Conservation (phyloP, 2,797 vertebrate species). For the Arnoldichthys spilopterus region DNA sequence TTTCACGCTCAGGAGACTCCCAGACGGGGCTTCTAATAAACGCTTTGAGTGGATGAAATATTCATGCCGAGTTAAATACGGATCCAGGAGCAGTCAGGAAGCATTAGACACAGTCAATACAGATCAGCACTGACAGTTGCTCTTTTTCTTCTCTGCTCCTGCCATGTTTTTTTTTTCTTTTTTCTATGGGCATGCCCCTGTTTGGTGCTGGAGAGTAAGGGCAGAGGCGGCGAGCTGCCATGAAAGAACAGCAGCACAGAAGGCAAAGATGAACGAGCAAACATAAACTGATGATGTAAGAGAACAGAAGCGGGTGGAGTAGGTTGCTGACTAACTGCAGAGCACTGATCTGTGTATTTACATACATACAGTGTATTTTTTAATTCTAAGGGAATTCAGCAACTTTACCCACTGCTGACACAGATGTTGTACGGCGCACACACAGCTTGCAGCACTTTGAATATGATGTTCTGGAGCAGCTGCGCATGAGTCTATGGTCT, state of each 20-base stretch:
- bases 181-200: conserved; percentile 30
- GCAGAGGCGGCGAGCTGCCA: conserved; percentile 52
- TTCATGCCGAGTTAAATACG: conserved; percentile 77
- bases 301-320: conserved; percentile 57
- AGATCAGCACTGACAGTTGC: conserved; percentile 68
- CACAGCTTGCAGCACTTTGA: not conserved
- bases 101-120: conserved; percentile 71
- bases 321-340: conserved; percentile 66
- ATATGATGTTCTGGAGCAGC: not conserved
- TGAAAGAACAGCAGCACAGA: conserved; percentile 52
- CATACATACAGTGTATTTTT: too few species aligned
- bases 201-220: conserved; percentile 27
- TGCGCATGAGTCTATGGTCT: not conserved
- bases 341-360: conserved; percentile 33
- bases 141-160: conserved; percentile 47
- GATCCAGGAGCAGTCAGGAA: conserved; percentile 68
- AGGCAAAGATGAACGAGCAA: conserved; percentile 26
- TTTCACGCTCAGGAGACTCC: conserved; percentile 69
- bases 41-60: conserved; percentile 73
- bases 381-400: not conserved
- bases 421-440: not conserved
- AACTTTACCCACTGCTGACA: not conserved
- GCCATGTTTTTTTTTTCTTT: conserved; percentile 20
- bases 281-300: conserved; percentile 23
- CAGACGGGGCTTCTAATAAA: conserved; percentile 73